Evolutionary conservation across 2,888 invertebrate species (phyloP).

Genomic region (Pecten maximus): DNA sequence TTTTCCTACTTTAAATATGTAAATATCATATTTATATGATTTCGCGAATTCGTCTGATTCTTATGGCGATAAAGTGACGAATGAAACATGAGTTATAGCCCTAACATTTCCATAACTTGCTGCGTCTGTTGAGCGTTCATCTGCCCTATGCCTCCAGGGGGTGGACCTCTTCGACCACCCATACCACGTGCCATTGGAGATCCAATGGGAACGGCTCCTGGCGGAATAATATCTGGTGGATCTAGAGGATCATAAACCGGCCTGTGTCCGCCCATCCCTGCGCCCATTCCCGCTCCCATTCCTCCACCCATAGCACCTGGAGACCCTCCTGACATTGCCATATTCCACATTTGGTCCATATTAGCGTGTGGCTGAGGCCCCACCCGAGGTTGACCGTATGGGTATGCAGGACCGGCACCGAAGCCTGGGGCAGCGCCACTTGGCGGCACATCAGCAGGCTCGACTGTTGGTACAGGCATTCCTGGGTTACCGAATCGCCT

Average conservation of each 20-base stretch:
- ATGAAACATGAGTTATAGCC: too few relatives aligned
- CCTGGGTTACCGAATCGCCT: background rate
- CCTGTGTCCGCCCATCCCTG: conserved; percentile 31
- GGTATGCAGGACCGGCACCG: conserved; percentile 38
- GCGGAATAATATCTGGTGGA: background rate
- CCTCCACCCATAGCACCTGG: conserved; percentile 43
- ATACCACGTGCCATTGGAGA: conserved; percentile 26
- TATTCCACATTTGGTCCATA: background rate
- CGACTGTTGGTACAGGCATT: background rate
- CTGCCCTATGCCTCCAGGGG: background rate
- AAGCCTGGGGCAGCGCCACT: conserved; percentile 19
- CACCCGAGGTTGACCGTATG: conserved; percentile 35
- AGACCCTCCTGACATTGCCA: conserved; percentile 1
- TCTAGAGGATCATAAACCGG: background rate
- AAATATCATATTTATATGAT: too few relatives aligned
- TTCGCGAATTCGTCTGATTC: too few relatives aligned
- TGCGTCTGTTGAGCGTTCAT: conserved; percentile 22
- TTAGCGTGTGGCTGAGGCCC: background rate
- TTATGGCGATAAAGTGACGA: too few relatives aligned
- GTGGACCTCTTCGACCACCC: background rate
- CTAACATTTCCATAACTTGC: conserved; percentile 6
- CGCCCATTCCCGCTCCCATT: conserved; percentile 37
- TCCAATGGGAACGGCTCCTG: background rate
- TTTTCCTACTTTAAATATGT: too few relatives aligned
- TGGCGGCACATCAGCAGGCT: conserved; percentile 41